Evolutionary conservation across 1,140 invertebrate species (phyloP).

Genomic region (Campoletis sonorensis): DNA sequence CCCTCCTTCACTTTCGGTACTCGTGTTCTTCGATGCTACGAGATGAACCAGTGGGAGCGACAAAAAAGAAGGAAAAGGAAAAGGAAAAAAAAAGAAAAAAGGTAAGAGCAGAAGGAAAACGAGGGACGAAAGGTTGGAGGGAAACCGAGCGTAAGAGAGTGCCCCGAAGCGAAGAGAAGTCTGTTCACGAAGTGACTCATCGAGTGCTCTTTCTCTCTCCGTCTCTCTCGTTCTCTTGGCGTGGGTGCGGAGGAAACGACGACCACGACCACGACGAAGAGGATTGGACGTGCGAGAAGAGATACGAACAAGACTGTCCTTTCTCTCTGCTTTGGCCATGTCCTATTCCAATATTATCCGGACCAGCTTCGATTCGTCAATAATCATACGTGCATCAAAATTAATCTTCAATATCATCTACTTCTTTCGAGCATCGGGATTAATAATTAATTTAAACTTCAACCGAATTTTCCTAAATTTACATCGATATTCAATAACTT

Average conservation of each 20-base stretch:
- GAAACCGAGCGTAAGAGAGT: conserved; percentile 48
- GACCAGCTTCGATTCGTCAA: too few species aligned
- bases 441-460: too few species aligned
- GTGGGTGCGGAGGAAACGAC: conserved; percentile 57
- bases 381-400: too few species aligned
- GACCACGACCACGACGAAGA: conserved; percentile 45
- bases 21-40: not conserved
- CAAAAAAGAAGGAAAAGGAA: not conserved
- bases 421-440: too few species aligned
- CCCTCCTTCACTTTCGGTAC: not conserved
- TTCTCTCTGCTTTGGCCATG: too few species aligned
- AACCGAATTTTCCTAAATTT: too few species aligned
- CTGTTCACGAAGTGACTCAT: conserved; percentile 56
- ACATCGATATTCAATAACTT: too few species aligned
- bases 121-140: conserved; percentile 27
- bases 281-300: conserved; percentile 40
- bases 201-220: conserved; percentile 15
- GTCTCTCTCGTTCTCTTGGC: not conserved
- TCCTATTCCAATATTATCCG: too few species aligned
- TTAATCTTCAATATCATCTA: too few species aligned
- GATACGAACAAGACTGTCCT: too few species aligned
- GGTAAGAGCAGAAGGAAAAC: not conserved
- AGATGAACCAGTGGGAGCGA: not conserved
- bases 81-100: not conserved
- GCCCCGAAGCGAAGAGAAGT: conserved; percentile 14